These are phyloP conservation scores for Holacanthella duospinosa DNA, from an alignment of 2,888 invertebrate species.

Conservation along the genomic window DNA sequence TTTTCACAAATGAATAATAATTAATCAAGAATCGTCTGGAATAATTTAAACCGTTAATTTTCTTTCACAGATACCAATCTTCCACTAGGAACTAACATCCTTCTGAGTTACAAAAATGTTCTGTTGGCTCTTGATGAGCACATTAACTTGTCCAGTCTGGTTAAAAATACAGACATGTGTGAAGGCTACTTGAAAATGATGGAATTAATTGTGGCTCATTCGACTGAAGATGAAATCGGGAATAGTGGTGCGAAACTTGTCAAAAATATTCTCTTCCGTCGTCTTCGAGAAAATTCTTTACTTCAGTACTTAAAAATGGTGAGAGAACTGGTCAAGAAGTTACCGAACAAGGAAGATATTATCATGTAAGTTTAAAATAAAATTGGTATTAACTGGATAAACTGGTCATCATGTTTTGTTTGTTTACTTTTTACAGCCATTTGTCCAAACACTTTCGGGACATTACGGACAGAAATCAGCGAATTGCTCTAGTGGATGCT, in stretches of 20 bases:
- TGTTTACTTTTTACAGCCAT: background rate
- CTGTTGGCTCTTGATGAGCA: background rate
- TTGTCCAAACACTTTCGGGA: background rate
- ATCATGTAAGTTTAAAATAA: background rate
- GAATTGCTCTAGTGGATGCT: background rate
- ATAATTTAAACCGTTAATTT: too few relatives aligned
- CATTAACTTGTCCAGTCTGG: background rate
- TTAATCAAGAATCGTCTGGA: too few relatives aligned
- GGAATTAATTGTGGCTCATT: background rate
- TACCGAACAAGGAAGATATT: background rate
- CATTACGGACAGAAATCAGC: background rate
- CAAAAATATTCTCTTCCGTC: background rate
- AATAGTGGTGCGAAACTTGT: background rate
- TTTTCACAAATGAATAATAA: too few relatives aligned
- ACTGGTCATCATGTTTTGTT: background rate
- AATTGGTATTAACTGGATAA: too few relatives aligned
- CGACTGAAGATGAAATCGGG: background rate
- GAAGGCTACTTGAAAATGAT: background rate
- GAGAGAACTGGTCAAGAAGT: background rate
- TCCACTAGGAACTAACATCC: background rate
- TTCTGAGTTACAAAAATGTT: background rate
- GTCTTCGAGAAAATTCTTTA: background rate
- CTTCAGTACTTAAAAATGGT: background rate
- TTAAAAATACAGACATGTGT: background rate
- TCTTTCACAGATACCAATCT: background rate